A percentile compares a stretch with the other conserved stretches of the same genome.
Evolutionary conservation across 1,140 invertebrate species (phyloP).

Genomic region (Zaprionus gabonicus): DNA sequence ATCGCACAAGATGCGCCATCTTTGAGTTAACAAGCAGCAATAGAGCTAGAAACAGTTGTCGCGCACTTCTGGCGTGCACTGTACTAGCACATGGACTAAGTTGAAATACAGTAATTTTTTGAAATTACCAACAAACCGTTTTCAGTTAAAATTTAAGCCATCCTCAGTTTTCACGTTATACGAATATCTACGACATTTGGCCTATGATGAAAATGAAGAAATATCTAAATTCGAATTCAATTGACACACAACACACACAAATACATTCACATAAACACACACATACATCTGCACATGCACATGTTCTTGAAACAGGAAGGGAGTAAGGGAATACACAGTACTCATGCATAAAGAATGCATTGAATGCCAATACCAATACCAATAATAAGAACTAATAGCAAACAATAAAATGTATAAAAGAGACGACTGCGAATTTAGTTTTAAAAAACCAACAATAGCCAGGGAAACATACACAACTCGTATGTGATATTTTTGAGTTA

Average conservation of each 20-base stretch:
- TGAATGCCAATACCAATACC: conserved; percentile 46
- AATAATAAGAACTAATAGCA: conserved; percentile 57
- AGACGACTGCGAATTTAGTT: conserved; percentile 70
- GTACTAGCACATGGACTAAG: conserved; percentile 59
- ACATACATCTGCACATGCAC: conserved; percentile 50
- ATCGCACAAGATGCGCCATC: conserved; percentile 27
- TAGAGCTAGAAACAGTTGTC: conserved; percentile 56
- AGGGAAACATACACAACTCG: conserved; percentile 84
- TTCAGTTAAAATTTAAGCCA: conserved; percentile 66
- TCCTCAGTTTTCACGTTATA: conserved; percentile 59
- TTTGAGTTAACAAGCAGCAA: conserved; percentile 75
- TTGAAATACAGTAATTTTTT: conserved; percentile 50
- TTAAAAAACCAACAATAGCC: conserved; percentile 84
- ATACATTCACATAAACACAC: conserved; percentile 46
- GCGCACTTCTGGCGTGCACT: conserved; percentile 68
- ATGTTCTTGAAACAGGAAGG: conserved; percentile 46
- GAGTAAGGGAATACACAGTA: conserved; percentile 71
- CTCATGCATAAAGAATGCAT: conserved; percentile 59
- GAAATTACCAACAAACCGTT: conserved; percentile 30
- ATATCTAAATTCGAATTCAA: conserved; percentile 63
- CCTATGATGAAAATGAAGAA: conserved; percentile 64
- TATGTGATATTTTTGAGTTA: conserved; percentile 84
- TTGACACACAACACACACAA: neutral
- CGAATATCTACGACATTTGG: conserved; percentile 73
- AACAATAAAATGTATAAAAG: conserved; percentile 21